Evolutionary conservation across 2,888 invertebrate species (phyloP).

Genomic region (Drosophila kuntzei): DNA sequence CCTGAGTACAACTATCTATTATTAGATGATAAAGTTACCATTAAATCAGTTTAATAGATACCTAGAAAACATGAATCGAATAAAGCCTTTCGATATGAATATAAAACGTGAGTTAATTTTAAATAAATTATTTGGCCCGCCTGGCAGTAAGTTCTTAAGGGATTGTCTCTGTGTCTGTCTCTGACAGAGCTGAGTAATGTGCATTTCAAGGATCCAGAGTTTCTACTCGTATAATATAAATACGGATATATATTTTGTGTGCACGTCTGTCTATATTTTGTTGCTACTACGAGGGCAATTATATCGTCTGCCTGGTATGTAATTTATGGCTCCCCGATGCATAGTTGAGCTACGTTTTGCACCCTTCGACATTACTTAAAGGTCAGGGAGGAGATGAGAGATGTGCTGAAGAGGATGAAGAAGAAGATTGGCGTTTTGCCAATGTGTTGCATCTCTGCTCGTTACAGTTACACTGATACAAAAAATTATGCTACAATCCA

Average conservation of each 20-base stretch:
- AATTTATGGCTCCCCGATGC: conserved; percentile 62
- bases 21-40: neutral
- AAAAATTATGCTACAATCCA: too few species aligned
- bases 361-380: conserved; percentile 20
- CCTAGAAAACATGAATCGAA: neutral
- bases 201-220: conserved; percentile 9
- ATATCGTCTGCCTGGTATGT: conserved; percentile 25
- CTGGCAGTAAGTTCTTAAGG: conserved; percentile 19
- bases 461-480: conserved; percentile 36
- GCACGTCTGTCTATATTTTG: conserved; percentile 39
- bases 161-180: conserved; percentile 15
- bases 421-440: conserved; percentile 29
- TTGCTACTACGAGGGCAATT: conserved; percentile 48
- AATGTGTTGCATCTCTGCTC: conserved; percentile 49
- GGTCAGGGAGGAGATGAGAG: neutral
- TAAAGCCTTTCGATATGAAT: neutral
- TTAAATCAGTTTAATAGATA: neutral
- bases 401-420: neutral
- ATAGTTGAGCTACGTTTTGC: conserved; percentile 49
- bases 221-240: conserved; percentile 3
- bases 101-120: conserved; percentile 1
- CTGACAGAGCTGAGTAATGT: conserved; percentile 14
- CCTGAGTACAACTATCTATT: neutral
- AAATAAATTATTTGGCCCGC: conserved; percentile 5
- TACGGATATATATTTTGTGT: neutral